Conservation (phyloP, 2,888 invertebrate species). For the Geotrupes spiniger region DNA sequence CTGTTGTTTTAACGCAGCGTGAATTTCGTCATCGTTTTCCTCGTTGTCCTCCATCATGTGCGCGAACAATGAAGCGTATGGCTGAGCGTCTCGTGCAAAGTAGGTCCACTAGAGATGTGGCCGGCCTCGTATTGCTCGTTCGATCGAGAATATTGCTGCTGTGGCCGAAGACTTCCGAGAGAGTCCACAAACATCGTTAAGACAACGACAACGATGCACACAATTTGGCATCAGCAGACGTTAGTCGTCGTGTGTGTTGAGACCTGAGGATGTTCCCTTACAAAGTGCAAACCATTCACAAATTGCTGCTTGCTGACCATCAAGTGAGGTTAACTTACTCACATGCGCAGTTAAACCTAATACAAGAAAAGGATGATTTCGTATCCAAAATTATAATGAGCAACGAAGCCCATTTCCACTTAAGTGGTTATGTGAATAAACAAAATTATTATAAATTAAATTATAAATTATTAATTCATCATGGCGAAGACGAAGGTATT, state of each 20-base stretch:
- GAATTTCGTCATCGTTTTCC: slow-evolving; percentile 17
- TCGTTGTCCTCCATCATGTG: slow-evolving; percentile 12
- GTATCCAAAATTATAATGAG: slow-evolving; percentile 19
- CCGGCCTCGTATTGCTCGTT: slow-evolving; percentile 13
- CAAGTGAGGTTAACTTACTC: slow-evolving; percentile 15
- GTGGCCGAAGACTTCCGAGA: slow-evolving; percentile 21
- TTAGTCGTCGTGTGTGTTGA: slow-evolving; percentile 1
- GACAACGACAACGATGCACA: slow-evolving; percentile 14
- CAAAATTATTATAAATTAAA: slow-evolving; percentile 19
- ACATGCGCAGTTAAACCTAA: slow-evolving; percentile 11
- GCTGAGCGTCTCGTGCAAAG: slow-evolving; percentile 14
- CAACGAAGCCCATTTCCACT: slow-evolving; percentile 18
- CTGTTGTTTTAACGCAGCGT: slow-evolving; percentile 21
- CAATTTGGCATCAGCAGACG: slow-evolving; percentile 13
- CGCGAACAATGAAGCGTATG: slow-evolving; percentile 18
- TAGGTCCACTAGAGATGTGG: slow-evolving; percentile 15
- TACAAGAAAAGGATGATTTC: slow-evolving; percentile 16
- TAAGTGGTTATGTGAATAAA: slow-evolving; percentile 13
- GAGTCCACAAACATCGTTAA: slow-evolving; percentile 17
- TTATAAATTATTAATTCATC: too few relatives aligned
- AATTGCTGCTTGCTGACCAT: slow-evolving; percentile 18
- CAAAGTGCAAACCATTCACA: slow-evolving; percentile 13
- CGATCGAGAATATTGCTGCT: slow-evolving; percentile 24
- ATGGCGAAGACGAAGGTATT: too few relatives aligned
- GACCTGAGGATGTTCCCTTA: too few relatives aligned